A percentile compares a stretch with the other conserved stretches of the same genome.
These are phyloP conservation scores for Strigamia transsilvanica DNA, from an alignment of 2,888 invertebrate species.

Conservation along the genomic window DNA sequence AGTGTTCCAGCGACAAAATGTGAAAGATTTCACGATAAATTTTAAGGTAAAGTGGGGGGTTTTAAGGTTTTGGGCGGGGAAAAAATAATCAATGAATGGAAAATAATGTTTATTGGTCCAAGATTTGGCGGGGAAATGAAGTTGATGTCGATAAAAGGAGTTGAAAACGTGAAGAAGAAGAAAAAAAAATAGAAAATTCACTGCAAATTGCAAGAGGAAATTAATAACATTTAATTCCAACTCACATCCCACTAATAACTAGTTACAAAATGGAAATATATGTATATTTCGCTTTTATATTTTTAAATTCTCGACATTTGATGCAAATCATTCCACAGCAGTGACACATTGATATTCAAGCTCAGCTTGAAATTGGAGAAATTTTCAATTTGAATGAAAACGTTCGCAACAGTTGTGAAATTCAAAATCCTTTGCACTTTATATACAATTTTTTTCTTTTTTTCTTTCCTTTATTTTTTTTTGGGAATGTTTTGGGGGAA, in stretches of 20 bases:
- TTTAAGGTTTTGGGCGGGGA: neutral
- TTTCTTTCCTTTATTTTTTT: no score
- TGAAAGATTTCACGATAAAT: conserved; percentile 9
- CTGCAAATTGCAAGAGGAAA: neutral
- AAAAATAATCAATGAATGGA: conserved; percentile 9
- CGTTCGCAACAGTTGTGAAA: conserved; percentile 26
- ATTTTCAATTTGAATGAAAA: conserved; percentile 40
- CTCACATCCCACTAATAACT: neutral
- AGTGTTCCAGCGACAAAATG: neutral
- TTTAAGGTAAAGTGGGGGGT: neutral
- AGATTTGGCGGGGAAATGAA: neutral
- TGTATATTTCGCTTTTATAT: no score
- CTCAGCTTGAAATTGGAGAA: neutral
- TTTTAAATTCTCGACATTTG: neutral
- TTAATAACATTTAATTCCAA: neutral
- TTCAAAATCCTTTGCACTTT: conserved; percentile 11
- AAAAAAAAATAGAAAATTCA: neutral
- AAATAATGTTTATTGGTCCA: conserved; percentile 9
- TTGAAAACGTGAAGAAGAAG: neutral
- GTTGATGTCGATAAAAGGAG: neutral
- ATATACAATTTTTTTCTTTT: neutral
- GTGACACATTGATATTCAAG: conserved; percentile 6
- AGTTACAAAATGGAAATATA: neutral
- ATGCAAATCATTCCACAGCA: neutral
- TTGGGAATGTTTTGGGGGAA: neutral